Evolutionary conservation across 2,113 vertebrate species (phyloP).

Genomic region (Gymnogyps californianus): DNA sequence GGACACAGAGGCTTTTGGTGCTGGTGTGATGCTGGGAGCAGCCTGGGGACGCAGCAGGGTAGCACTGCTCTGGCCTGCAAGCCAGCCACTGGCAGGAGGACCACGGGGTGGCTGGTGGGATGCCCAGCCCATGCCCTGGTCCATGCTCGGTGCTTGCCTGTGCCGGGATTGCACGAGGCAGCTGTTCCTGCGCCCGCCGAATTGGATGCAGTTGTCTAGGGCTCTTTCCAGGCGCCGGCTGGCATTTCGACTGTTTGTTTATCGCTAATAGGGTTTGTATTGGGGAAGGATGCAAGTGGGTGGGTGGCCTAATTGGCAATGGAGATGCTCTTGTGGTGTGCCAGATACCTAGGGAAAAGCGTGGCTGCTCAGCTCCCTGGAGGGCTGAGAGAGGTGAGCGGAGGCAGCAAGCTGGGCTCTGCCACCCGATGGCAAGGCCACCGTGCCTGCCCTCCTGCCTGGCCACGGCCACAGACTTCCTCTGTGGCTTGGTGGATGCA

Average conservation of each 20-base stretch:
- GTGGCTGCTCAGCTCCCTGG: not conserved
- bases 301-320: constrained; percentile 62
- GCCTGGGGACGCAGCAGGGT: not conserved
- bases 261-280: constrained; percentile 32
- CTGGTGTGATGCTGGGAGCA: not conserved
- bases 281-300: constrained; percentile 51
- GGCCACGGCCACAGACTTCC: fast-evolving
- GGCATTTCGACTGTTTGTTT: constrained; percentile 61
- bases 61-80: not conserved
- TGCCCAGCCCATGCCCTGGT: not conserved
- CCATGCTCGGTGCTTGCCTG: not conserved
- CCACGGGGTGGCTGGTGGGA: not conserved
- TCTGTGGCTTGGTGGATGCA: not conserved
- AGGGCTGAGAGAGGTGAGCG: not conserved
- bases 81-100: not conserved
- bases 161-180: fast-evolving
- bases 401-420: not conserved
- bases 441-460: fast-evolving
- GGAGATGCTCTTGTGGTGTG: constrained; percentile 25
- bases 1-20: not conserved
- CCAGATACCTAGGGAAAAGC: constrained; percentile 48
- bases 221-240: constrained; percentile 11
- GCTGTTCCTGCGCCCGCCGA: fast-evolving
- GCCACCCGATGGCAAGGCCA: not conserved
- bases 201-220: not conserved